Conservation (phyloP, 2,888 invertebrate species). For the Thyatira batis region DNA sequence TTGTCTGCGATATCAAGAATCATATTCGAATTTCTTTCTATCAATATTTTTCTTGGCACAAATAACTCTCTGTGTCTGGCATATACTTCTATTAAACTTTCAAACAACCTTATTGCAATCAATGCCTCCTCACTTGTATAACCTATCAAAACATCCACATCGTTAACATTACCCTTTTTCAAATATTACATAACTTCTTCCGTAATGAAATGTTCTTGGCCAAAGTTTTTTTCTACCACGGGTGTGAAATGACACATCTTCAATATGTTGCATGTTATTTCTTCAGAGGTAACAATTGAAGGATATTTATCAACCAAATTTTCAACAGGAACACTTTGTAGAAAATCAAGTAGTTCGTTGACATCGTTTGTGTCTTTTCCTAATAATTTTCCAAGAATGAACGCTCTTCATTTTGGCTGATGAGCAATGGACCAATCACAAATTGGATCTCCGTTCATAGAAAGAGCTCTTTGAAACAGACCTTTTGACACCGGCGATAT, state of each 20-base stretch:
- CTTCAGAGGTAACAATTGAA: constrained; percentile 18
- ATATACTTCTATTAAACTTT: constrained; percentile 18
- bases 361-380: constrained; percentile 35
- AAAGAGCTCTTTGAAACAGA: constrained; percentile 35
- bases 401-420: constrained; percentile 33
- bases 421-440: constrained; percentile 35
- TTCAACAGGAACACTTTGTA: constrained; percentile 33
- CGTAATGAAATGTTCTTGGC: constrained; percentile 28
- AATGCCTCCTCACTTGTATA: constrained; percentile 85
- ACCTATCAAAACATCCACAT: constrained; percentile 85
- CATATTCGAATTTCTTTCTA: constrained; percentile 21
- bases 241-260: constrained; percentile 31
- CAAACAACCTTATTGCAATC: constrained; percentile 4
- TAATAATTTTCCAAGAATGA: constrained; percentile 31
- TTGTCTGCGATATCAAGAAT: constrained; percentile 27
- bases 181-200: constrained; percentile 23
- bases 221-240: constrained; percentile 39
- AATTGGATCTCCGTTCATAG: constrained; percentile 34
- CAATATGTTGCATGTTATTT: constrained; percentile 10
- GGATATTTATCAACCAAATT: constrained; percentile 24
- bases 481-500: constrained; percentile 44
- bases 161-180: constrained; percentile 57
- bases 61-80: constrained; percentile 30
- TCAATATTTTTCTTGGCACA: constrained; percentile 34
- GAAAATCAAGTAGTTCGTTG: constrained; percentile 33